Evolutionary conservation across 2,888 invertebrate genomes (phyloP).

Genomic region (Zhuqinia jingwanae): DNA sequence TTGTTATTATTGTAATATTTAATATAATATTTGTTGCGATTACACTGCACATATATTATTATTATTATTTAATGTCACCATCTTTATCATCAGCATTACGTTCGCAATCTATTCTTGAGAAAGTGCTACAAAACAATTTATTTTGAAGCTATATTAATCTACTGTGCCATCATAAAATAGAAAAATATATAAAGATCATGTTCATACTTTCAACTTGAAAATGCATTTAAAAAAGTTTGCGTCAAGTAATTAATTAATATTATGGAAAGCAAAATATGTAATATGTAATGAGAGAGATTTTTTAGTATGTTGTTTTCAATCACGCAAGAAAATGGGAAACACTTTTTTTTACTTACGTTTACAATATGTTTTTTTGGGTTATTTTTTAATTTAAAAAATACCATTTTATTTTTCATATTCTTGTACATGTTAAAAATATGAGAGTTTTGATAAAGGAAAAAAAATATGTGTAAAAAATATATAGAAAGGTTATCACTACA

Average conservation of each 20-base stretch:
- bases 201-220: no score
- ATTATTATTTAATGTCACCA: not conserved
- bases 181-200: no score
- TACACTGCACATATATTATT: no score
- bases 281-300: no score
- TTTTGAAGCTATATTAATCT: no score
- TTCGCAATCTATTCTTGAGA: not conserved
- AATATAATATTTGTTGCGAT: no score
- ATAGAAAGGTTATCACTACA: slow-evolving; percentile 39
- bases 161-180: no score
- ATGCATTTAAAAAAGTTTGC: no score
- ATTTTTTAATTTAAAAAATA: not conserved
- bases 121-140: no score
- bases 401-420: slow-evolving; percentile 52
- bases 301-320: no score
- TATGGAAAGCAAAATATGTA: no score
- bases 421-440: slow-evolving; percentile 48
- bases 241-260: no score
- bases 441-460: slow-evolving; percentile 45
- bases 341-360: slow-evolving; percentile 17
- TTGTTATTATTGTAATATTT: not conserved
- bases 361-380: slow-evolving; percentile 1
- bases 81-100: not conserved
- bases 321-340: not conserved
- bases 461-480: slow-evolving; percentile 15